Base-by-base conservation (phyloP, 1,140 invertebrate species). In the Venturia canescens region DNA sequence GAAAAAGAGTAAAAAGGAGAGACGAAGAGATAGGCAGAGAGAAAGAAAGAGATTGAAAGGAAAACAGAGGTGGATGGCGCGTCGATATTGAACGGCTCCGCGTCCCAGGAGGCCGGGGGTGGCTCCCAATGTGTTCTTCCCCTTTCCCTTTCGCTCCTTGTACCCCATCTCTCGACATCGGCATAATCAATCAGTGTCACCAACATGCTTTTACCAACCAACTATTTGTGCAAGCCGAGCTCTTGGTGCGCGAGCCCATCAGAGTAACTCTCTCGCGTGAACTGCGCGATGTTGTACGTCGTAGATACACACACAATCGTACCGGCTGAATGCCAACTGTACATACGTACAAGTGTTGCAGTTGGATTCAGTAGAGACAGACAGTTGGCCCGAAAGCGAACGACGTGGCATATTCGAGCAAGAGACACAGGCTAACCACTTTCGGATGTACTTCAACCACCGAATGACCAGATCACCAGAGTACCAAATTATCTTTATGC, bases 91-190 rank as follows among this genome's bases (percentile, higher is more conserved):
- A 60, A 67, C 78, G 38, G 31, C 60, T 57, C 23, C 60, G 34
- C 50, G 74, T 57, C 60, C 53, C 29, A 60, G 67, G 7, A 34
- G 31, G n/a, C n/a, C n/a, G 31, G 31, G 71, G 50, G 50, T 76
- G 80, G n/a, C n/a, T n/a, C n/a, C 34, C 78, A 48, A n/a, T 74
- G 72, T 80, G 31, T 77, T 57, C 74, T 81, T 83, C 79, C 80
- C 78, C 77, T 83, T 67, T 63, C 79, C 66, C 66, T 53, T 16
- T 29, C 63, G 11, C 79, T 75, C 79, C 70, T 77, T 80, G 34
- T 31, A 71, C 29, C 27, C 23, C 27, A 78, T 80, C 77, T 67
- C 63, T 16, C 26, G 71, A 57, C 72, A 69, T 77, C 26, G 38
- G 66, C 44, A 80, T 76, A 82, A 80, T 74, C 77, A 74, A 66